Evolutionary conservation across 2,797 vertebrate species (phyloP).

Genomic region (Gobio occitaniae): DNA sequence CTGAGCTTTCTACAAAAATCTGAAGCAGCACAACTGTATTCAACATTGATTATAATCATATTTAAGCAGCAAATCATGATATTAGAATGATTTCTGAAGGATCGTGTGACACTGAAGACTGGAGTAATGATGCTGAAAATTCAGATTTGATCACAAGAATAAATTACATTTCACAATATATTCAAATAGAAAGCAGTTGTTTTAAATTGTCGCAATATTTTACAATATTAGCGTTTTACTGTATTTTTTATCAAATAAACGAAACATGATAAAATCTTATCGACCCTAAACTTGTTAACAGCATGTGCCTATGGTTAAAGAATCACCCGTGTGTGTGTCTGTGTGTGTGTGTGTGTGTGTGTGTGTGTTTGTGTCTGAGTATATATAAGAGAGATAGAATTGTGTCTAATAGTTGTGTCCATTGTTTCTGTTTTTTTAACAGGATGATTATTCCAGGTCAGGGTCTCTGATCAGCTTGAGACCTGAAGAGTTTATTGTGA

Average conservation of each 20-base stretch:
- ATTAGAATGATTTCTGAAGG: not conserved
- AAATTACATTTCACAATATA: not conserved
- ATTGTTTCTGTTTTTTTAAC: slow-evolving; percentile 18
- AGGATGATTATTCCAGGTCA: slow-evolving; percentile 70
- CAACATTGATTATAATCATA: not conserved
- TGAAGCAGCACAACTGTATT: not conserved
- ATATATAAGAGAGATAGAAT: not conserved
- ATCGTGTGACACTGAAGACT: not conserved
- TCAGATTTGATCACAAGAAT: not conserved
- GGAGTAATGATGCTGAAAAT: not conserved
- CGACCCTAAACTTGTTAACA: too few species aligned
- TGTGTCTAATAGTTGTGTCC: not conserved
- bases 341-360: too few species aligned
- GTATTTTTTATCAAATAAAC: not conserved
- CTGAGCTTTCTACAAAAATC: not conserved
- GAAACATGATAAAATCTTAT: too few species aligned
- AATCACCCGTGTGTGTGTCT: not conserved
- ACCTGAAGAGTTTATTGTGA: slow-evolving; percentile 75
- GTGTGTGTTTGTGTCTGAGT: not conserved
- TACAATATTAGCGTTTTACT: too few species aligned
- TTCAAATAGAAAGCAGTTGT: not conserved
- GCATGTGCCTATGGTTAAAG: not conserved
- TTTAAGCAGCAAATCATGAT: not conserved
- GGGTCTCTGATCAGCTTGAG: slow-evolving; percentile 65
- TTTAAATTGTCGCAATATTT: not conserved